phyloP scores from a whole-genome alignment of 2,113 vertebrate species.

The Acrocephalus arundinaceus region DNA sequence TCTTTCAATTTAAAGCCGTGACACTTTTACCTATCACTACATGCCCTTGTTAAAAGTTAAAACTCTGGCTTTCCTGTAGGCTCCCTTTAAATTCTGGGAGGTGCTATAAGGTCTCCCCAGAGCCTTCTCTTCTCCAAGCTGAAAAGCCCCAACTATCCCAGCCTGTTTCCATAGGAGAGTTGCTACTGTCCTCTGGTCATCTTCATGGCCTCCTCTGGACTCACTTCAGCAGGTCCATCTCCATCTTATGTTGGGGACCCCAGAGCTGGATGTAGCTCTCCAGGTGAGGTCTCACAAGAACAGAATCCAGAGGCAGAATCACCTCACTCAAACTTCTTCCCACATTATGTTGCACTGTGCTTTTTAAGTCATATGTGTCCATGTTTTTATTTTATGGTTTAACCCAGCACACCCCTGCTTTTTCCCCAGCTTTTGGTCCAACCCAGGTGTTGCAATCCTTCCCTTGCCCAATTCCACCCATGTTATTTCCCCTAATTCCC shows the following conservation, averaged over 20 bases:
- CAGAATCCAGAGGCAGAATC: background rate
- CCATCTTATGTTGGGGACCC: background rate
- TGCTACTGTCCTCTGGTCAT: background rate
- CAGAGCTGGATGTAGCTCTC: background rate
- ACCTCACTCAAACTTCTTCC: background rate
- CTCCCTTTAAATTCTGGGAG: background rate
- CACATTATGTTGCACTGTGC: too few species aligned
- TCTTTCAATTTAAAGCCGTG: background rate
- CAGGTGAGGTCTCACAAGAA: rapidly evolving
- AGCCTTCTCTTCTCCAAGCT: background rate
- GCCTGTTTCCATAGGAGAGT: background rate
- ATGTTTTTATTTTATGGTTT: too few species aligned
- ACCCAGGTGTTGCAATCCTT: too few species aligned
- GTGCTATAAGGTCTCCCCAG: too few species aligned
- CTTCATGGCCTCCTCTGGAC: background rate
- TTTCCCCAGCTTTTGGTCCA: too few species aligned
- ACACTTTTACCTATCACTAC: background rate
- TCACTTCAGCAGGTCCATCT: background rate
- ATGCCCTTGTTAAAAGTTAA: background rate
- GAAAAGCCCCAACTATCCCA: background rate
- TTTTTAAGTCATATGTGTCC: too few species aligned
- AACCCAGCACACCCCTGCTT: too few species aligned
- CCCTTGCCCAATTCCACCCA: too few species aligned
- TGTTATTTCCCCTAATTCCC: too few species aligned
- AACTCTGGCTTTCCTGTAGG: background rate